Conservation (phyloP, 2,797 vertebrate genomes). For the Phyllotis vaccarum region DNA sequence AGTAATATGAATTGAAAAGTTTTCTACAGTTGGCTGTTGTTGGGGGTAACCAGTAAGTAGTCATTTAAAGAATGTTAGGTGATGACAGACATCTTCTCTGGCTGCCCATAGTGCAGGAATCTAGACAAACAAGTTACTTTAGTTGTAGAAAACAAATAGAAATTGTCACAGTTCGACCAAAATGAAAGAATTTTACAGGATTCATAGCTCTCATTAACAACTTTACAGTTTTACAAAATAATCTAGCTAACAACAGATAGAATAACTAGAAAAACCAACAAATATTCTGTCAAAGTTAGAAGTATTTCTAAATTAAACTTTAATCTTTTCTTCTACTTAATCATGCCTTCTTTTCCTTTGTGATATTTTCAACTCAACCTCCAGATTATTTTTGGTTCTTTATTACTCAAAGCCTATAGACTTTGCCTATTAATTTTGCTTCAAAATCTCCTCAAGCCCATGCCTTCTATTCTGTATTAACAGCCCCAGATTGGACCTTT, state of each 20-base stretch:
- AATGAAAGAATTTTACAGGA: not conserved
- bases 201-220: not conserved
- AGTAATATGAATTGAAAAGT: not conserved
- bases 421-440: conserved; percentile 6
- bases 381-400: not conserved
- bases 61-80: not conserved
- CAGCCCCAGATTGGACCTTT: not conserved
- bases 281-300: not conserved
- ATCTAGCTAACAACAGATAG: not conserved
- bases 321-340: not conserved
- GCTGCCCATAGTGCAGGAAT: not conserved
- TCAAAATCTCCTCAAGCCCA: not conserved
- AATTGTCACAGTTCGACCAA: not conserved
- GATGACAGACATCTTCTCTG: not conserved
- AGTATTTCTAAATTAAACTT: not conserved
- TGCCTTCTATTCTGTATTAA: conserved; percentile 11
- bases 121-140: not conserved
- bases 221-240: not conserved
- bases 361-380: not conserved
- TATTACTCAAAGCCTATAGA: not conserved
- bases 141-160: not conserved
- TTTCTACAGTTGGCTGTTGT: not conserved
- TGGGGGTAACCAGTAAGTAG: not conserved
- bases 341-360: not conserved
- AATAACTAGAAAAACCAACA: not conserved